Percentiles rank a stretch among this genome's conserved stretches.
These are phyloP conservation scores for Euleptes europaea DNA, from an alignment of 2,113 vertebrate species.

Conservation along the genomic window DNA sequence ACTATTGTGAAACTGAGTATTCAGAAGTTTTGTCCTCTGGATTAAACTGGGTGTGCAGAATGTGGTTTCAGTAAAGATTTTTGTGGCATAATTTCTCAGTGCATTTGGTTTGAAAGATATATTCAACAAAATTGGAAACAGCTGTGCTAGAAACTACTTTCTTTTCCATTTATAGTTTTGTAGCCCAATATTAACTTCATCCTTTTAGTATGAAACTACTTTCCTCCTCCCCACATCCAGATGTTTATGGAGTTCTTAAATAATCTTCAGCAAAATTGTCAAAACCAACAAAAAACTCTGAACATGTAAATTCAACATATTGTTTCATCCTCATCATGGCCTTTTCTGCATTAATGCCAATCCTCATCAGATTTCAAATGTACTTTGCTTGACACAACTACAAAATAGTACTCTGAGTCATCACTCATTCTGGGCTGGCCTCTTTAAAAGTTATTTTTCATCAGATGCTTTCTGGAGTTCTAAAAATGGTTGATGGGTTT, in stretches of 20 bases:
- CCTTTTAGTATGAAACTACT: slow-evolving; percentile 72
- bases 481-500: slow-evolving; percentile 73
- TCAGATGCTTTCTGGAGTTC: slow-evolving; percentile 26
- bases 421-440: slow-evolving; percentile 76
- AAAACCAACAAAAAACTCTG: slow-evolving; percentile 82
- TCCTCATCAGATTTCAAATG: slow-evolving; percentile 82
- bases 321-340: slow-evolving; percentile 83
- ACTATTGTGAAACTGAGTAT: slow-evolving; percentile 56
- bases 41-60: slow-evolving; percentile 69
- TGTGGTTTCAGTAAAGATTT: slow-evolving; percentile 70
- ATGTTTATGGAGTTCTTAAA: slow-evolving; percentile 81
- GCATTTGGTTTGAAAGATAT: slow-evolving; percentile 81
- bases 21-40: slow-evolving; percentile 50
- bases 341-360: slow-evolving; percentile 77
- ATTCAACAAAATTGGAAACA: slow-evolving; percentile 85
- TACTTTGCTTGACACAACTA: slow-evolving; percentile 74
- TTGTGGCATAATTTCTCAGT: slow-evolving; percentile 69
- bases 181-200: slow-evolving; percentile 83
- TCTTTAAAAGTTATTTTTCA: slow-evolving; percentile 78
- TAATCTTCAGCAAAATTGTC: slow-evolving; percentile 81
- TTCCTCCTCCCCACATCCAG: slow-evolving; percentile 75
- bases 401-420: slow-evolving; percentile 81
- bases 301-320: slow-evolving; percentile 84
- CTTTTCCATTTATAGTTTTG: slow-evolving; percentile 84
- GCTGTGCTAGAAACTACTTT: slow-evolving; percentile 83